Percentiles rank a stretch among this genome's conserved stretches.
phyloP scores from a whole-genome alignment of 2,888 invertebrate genomes.

The Pinctada fucata region DNA sequence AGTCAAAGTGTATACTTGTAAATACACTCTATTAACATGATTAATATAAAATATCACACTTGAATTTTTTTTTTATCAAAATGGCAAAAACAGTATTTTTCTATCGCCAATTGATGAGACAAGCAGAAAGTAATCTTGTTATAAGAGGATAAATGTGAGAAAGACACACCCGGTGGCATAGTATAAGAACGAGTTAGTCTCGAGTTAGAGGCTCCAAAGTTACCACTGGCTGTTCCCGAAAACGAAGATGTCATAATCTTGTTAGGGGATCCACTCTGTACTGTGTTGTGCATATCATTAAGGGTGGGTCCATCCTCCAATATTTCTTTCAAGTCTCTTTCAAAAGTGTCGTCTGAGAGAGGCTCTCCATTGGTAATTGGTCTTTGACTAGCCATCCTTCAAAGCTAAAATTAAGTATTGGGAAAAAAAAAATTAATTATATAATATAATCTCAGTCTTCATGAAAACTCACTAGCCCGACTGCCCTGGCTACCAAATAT shows the following conservation, averaged over 20 bases:
- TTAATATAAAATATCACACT: too few relatives aligned
- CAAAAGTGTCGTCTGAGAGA: slow-evolving; percentile 71
- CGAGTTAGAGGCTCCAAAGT: slow-evolving; percentile 38
- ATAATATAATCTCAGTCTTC: too few relatives aligned
- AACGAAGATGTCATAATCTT: slow-evolving; percentile 44
- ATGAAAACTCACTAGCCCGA: too few relatives aligned
- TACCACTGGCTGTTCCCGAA: slow-evolving; percentile 36
- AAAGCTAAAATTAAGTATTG: too few relatives aligned
- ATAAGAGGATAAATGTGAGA: not conserved
- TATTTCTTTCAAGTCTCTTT: slow-evolving; percentile 73
- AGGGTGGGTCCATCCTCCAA: slow-evolving; percentile 72
- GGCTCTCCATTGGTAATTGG: slow-evolving; percentile 49
- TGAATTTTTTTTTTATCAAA: too few relatives aligned
- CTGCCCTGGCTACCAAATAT: too few relatives aligned
- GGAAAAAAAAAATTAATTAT: too few relatives aligned
- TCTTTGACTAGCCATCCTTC: slow-evolving; percentile 48
- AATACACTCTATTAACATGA: too few relatives aligned
- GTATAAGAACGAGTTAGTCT: slow-evolving; percentile 64
- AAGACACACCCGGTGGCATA: slow-evolving; percentile 66
- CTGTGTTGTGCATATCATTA: slow-evolving; percentile 69
- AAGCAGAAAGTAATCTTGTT: too few relatives aligned
- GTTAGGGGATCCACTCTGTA: slow-evolving; percentile 65
- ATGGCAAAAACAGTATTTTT: too few relatives aligned
- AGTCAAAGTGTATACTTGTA: too few relatives aligned
- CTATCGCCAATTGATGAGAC: too few relatives aligned